Conservation (phyloP, 2,888 invertebrate genomes). For the Pseudococcus viburni region DNA sequence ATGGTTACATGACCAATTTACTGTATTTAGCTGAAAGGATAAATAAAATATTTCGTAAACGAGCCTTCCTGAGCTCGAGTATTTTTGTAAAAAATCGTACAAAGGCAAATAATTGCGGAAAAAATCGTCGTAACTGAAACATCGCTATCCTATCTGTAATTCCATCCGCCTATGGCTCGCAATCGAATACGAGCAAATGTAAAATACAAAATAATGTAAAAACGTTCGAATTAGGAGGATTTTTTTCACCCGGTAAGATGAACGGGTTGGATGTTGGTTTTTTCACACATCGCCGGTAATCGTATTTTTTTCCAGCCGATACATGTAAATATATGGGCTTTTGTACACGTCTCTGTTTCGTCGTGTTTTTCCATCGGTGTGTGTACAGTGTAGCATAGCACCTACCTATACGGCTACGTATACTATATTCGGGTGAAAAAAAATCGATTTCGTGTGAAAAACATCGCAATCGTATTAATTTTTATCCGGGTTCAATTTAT, state of each 20-base stretch:
- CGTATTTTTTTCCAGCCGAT: slow-evolving; percentile 9
- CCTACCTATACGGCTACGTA: neutral
- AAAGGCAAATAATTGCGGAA: too few relatives aligned
- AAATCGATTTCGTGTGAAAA: slow-evolving; percentile 63
- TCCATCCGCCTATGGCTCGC: neutral
- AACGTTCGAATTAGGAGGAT: neutral
- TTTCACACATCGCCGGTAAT: neutral
- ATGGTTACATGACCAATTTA: too few relatives aligned
- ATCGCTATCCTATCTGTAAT: too few relatives aligned
- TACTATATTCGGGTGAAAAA: slow-evolving; percentile 16
- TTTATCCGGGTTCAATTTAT: slow-evolving; percentile 62
- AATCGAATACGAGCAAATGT: neutral
- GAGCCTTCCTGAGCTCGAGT: too few relatives aligned
- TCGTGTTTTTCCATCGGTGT: neutral
- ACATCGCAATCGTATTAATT: slow-evolving; percentile 65
- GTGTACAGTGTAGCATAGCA: neutral
- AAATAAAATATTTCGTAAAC: too few relatives aligned
- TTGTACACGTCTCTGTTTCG: neutral
- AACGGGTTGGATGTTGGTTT: slow-evolving; percentile 19
- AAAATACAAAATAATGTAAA: neutral
- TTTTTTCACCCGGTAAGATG: neutral
- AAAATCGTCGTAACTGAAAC: too few relatives aligned
- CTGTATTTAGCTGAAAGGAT: too few relatives aligned
- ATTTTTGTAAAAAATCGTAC: too few relatives aligned
- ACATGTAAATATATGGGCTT: slow-evolving; percentile 32